Evolutionary conservation across 2,113 vertebrate species (phyloP), one percentile per base, ranked within the genome.

Genomic region (Pungitius pungitius): DNA sequence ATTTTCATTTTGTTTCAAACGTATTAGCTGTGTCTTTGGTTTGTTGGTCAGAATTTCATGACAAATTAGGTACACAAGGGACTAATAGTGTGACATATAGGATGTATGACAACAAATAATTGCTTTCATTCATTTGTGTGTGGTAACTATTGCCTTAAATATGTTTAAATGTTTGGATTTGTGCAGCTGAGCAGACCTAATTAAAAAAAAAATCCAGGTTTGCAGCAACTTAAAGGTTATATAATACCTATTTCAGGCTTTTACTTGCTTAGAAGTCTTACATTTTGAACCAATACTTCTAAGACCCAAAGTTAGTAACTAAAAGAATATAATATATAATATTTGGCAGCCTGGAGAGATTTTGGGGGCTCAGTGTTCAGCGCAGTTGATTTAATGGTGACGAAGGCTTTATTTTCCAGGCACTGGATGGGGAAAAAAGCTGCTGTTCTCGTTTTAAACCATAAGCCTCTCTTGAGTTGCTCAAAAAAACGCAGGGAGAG

Each of bases 241-340:
- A n/a, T n/a, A 14, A 63, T 55, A 24, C 58, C 43, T 74, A 75
- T 75, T 83, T 61, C 56, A 66, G 15, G 22, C 22, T 22, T 42
- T 69, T 20, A 22, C 56, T 47, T 30, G 40, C 61, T 66, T 30
- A 33, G 68, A 82, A 17, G 0, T 57, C 59, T 62, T 73, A 54
- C 39, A 63, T 61, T 73, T 69, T 58, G 58, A 69, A 51, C 43
- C 40, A 54, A 59, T 11, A 59, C 39, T 9, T 40, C 35, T 47
- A 52, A n/a, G n/a, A n/a, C n/a, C n/a, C n/a, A n/a, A n/a, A n/a
- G 26, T 22, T 9, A 45, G 24, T 30, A 20, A 55, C 13, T 15
- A 27, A 14, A 54, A 5, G 14, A 47, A 49, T 2, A 40, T 2
- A 51, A n/a, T 9, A 12, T 51, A 54, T 45, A 12, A 30, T 42